Evolutionary conservation across 2,888 invertebrate species (phyloP), one percentile per base, ranked within the genome.

Genomic region (Pollenia amentaria): DNA sequence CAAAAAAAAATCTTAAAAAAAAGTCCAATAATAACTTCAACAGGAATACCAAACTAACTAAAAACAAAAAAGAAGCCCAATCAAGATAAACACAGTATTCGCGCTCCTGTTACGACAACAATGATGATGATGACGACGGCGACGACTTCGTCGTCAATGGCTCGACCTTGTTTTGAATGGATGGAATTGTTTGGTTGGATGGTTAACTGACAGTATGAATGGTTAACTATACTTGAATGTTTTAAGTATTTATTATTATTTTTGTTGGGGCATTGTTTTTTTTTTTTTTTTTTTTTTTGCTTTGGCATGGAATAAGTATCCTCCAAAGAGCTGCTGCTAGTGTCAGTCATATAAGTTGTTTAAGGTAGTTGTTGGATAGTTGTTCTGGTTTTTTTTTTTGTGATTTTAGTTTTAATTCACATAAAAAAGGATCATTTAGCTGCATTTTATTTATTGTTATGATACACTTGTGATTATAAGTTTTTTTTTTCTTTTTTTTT

Each of bases 71-170:
- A 87, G 67, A 82, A 75, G 84, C 84, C 85, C 85, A 87, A 89
- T 89, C 89, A 89, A 89, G 89, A 89, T 89, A 89, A 89, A 88
- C 84, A 89, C 75, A 88, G 85, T 83, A 85, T 89, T 87, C 88
- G 67, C 89, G 88, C 88, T 88, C 85, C 89, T 89, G 89, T 88
- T 85, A 88, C 87, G 86, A 83, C 86, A 65, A 46, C 62, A 65
- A 42, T 57, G 78, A 72, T 70, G 79, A 29, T 73, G 70, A 48
- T 29, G 64, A 67, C 16, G 64, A 51, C 46, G 65, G 67, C n/a
- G 79, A 70, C 12, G 79, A n/a, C 38, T 48, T 12, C 69, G 40
- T 51, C 48, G 16, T 70, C 70, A 38, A 72, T 53, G 85, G 42
- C 8, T 87, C 65, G 80, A 84, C 83, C 79, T 84, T 73, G 67